Evolutionary conservation across 2,113 vertebrate genomes (phyloP).

Genomic region (Narcine bancroftii): DNA sequence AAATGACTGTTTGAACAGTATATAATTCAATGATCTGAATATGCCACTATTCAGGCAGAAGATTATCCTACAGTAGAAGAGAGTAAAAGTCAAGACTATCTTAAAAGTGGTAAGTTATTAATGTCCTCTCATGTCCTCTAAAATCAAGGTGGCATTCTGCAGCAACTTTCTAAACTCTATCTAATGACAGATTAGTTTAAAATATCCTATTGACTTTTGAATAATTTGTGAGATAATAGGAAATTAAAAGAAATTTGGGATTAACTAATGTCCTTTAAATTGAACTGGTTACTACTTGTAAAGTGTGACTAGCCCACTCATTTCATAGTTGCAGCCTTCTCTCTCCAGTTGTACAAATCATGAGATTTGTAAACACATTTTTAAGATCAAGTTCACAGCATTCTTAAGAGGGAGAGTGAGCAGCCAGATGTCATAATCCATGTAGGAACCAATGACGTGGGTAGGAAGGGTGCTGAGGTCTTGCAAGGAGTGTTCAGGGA

Average conservation of each 20-base stretch:
- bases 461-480: too few relatives aligned
- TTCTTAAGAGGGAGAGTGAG: too few relatives aligned
- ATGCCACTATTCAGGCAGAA: neutral
- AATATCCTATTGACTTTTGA: neutral
- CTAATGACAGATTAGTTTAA: neutral
- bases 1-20: too few relatives aligned
- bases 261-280: neutral
- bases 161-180: neutral
- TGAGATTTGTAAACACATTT: too few relatives aligned
- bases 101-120: neutral
- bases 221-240: neutral
- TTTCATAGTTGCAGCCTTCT: too few relatives aligned
- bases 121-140: neutral
- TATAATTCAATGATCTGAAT: neutral
- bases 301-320: neutral
- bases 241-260: neutral
- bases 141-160: neutral
- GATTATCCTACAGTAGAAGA: neutral
- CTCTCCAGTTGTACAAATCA: too few relatives aligned
- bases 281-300: neutral
- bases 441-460: too few relatives aligned
- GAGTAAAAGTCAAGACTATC: neutral
- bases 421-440: too few relatives aligned
- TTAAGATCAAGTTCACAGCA: too few relatives aligned
- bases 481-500: too few relatives aligned